Base-by-base conservation (phyloP, 2,888 invertebrate species). In the Pinctada fucata region DNA sequence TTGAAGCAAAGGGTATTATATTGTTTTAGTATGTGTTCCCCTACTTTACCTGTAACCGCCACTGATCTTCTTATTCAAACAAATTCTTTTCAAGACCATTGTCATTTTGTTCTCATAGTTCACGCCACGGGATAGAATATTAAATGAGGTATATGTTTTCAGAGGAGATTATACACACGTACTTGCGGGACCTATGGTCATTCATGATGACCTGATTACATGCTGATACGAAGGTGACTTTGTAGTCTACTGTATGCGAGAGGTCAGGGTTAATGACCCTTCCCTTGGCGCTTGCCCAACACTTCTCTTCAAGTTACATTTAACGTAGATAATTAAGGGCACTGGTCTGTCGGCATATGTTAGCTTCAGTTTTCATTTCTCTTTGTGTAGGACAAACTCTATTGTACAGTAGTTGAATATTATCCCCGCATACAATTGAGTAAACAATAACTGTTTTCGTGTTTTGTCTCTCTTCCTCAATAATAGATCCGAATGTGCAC, bases 211-310 rank as follows among this genome's bases (percentile, higher is more conserved):
- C 68, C 68, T 68, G 68, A 45, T 68, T 68, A 68, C 68, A 68
- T 13, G 47, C 68, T 45, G 16, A 45, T 68, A 68, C 58, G 58
- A 68, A 68, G 68, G 5, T 31, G 5, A 31, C 8, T 31, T 8
- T 45, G 68, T 45, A 68, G 58, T 52, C 58, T 68, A n/a, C 45
- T 5, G 31, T 68, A 68, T 31, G 47, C 13, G 45, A 10, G 47
- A 68, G 68, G 68, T n/a, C 68, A 68, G 45, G 68, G 68, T 68
- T n/a, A 68, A 68, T 68, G 68, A 68, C 68, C 68, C 47, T 3
- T 5, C 4, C 10, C 4, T 68, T 68, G 68, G 68, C 68, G 10
- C 3, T 10, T 5, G 4, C 3, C 68, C 68, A 68, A 45, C 31
- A 5, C 16, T 45, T 68, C 45, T 45, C 3, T 10, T 3, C 47